Base-by-base conservation (phyloP, 2,888 invertebrate species). In the Platycheirus albimanus region DNA sequence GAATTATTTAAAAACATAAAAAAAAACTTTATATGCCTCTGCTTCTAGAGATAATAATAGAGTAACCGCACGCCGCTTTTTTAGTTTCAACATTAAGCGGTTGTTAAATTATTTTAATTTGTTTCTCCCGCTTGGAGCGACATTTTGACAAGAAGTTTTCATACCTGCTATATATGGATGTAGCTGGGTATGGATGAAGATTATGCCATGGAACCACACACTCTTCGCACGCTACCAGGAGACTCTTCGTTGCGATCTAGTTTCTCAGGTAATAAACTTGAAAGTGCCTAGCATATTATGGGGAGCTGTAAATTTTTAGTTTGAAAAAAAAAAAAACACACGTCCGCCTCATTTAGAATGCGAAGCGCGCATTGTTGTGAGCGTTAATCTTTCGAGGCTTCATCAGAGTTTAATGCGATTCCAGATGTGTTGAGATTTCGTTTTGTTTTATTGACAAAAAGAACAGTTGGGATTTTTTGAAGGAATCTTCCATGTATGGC, bases 81-180 rank as follows among this genome's bases (percentile, higher is more conserved):
- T 81, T 76, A 80, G 70, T 80, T 80, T 49, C 58, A 76, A 58
- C 51, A 51, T 76, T 76, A 80, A 80, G 70, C 30, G 64, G 64
- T 58, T 52, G 56, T 76, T 64, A 81, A 71, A 47, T 64, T 51
- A 30, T 58, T 64, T 64, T 80, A 61, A 69, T 47, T 61, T 38
- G 20, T 33, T 13, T 13, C 63, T 49, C 61, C 30, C 17, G 41
- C 30, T 64, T 30, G 17, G 28, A 64, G 45, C 45, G 61, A 61
- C 30, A 45, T 17, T 61, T 43, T 61, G 28, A 61, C 28, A 30
- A 61, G 43, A n/a, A 3, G 6, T 41, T 15, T n/a, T 5, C 17
- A 19, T 45, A 19, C 7, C 13, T 41, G 38, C 2, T 41, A 6
- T 13, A 10, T 10, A 8, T 8, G 4, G 38, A 41, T 13, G 38